These are phyloP conservation scores for Leptarthrus brevirostris DNA, from an alignment of 2,888 invertebrate species.

Conservation along the genomic window DNA sequence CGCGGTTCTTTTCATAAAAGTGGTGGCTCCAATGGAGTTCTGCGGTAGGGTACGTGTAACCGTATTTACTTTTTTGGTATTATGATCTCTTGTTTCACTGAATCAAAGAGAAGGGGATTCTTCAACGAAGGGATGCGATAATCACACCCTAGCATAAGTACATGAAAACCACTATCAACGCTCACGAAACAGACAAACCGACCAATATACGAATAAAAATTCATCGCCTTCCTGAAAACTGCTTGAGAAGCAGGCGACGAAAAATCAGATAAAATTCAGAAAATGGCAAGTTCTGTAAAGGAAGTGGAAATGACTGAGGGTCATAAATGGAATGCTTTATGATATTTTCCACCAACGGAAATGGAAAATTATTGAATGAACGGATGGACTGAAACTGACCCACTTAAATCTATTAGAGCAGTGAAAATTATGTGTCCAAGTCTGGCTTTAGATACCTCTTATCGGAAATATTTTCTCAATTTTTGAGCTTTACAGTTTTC, in stretches of 20 bases:
- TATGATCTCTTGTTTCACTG: neutral
- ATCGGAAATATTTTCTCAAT: neutral
- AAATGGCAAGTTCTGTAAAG: neutral
- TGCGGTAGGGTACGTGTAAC: neutral
- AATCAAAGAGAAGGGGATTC: neutral
- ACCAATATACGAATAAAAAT: neutral
- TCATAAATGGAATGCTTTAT: neutral
- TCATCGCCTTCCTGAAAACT: neutral
- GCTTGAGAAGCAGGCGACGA: neutral
- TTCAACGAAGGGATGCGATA: neutral
- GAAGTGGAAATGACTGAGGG: slow-evolving; percentile 1
- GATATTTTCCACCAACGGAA: neutral
- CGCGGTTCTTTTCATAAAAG: neutral
- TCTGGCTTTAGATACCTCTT: neutral
- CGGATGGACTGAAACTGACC: neutral
- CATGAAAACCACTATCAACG: neutral
- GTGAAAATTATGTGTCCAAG: neutral
- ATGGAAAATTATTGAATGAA: neutral
- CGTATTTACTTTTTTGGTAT: neutral
- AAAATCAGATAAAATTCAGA: neutral
- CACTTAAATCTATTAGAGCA: neutral
- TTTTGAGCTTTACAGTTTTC: no score
- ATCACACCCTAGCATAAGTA: neutral
- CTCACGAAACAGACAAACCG: neutral
- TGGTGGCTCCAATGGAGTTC: neutral